These are phyloP conservation scores for Zophobas atratus DNA, from an alignment of 1,140 invertebrate genomes.

Conservation along the genomic window DNA sequence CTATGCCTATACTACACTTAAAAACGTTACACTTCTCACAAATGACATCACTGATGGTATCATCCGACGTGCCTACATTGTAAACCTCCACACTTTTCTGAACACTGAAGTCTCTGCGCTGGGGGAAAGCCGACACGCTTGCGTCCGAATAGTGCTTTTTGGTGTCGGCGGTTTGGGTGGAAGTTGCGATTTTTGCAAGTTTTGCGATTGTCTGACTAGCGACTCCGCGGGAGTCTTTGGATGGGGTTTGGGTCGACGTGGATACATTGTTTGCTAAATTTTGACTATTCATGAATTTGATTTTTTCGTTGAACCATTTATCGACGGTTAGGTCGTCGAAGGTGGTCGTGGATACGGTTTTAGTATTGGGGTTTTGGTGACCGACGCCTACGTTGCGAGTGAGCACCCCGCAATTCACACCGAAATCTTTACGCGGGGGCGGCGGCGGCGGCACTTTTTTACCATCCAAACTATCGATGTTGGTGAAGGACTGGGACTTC, in stretches of 20 bases:
- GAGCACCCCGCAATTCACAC: conserved; percentile 77
- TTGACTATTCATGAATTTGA: conserved; percentile 59
- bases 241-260: conserved; percentile 63
- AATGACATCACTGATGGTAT: conserved; percentile 67
- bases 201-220: conserved; percentile 65
- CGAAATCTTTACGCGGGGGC: conserved; percentile 73
- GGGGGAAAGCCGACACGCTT: conserved; percentile 68
- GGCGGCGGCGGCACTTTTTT: conserved; percentile 53
- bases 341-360: conserved; percentile 64
- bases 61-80: conserved; percentile 69
- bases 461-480: conserved; percentile 52
- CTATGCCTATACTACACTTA: conserved; percentile 68
- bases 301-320: conserved; percentile 65
- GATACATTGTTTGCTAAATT: conserved; percentile 58
- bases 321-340: conserved; percentile 56
- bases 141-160: conserved; percentile 61
- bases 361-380: conserved; percentile 69
- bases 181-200: conserved; percentile 43
- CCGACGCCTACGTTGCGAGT: conserved; percentile 78
- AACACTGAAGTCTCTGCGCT: conserved; percentile 56
- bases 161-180: conserved; percentile 55
- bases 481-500: conserved; percentile 59
- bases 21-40: conserved; percentile 71
- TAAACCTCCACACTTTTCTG: conserved; percentile 67
- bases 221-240: conserved; percentile 62